Evolutionary conservation across 2,797 vertebrate genomes (phyloP), one percentile per base, ranked within the genome.

Genomic region (Gephyroberyx darwinii): DNA sequence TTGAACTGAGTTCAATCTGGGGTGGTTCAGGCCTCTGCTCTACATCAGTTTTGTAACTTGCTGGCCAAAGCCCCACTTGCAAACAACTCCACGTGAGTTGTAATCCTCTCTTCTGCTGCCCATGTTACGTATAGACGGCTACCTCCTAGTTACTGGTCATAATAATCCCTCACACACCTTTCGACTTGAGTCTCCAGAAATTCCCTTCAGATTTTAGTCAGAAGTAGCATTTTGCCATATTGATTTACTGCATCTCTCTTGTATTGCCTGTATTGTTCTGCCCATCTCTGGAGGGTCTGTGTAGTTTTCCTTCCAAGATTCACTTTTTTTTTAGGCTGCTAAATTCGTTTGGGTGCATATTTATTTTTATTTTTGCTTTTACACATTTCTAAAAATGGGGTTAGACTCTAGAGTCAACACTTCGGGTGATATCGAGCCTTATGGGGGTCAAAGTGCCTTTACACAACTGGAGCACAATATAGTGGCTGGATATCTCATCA

Each of bases 391-490:
- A 53, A 88, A 45, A 53, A 92, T 88, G 89, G 93, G 92, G 78
- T 83, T 80, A 74, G 90, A 86, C 77, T 84, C 91, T 76, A 81
- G 63, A 82, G 83, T 92, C 65, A 97, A 96, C 70, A 69, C 80
- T 73, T 95, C 96, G 33, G 76, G 63, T 52, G 84, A 84, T 59
- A 88, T 81, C 62, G 65, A 64, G 59, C 80, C 85, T 51, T 89
- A 89, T 48, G 95, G 93, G 74, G 93, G 87, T 50, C 86, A 92
- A 85, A 97, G 96, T 67, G 94, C 94, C 35, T 98, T 99, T 78
- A 95, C 96, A 9, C 96, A 96, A 91, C 82, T 80, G 43, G 98
- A 99, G 76, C 98, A 99, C 92, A 97, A 95, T 88, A 92, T 99
- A 69, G 95, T 99, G 47, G 98, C 98, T 69, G 91, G 91, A 89